Evolutionary conservation across 1,140 invertebrate genomes (phyloP).

Genomic region (Heliconius melpomene): DNA sequence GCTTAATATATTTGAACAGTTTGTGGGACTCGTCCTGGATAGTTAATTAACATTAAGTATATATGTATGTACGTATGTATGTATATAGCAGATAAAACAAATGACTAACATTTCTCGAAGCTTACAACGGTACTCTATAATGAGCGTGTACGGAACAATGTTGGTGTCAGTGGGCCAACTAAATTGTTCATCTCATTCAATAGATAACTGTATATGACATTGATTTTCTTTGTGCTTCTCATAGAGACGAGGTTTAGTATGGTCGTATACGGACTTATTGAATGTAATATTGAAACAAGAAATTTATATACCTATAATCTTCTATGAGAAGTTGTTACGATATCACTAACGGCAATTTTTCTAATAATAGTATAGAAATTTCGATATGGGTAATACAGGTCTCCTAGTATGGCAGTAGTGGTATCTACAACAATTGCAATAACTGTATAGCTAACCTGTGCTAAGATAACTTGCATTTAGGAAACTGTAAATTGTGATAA

Average conservation of each 20-base stretch:
- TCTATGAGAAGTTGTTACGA: background rate
- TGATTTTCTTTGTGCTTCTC: constrained; percentile 37
- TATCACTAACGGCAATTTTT: background rate
- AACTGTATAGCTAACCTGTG: no score
- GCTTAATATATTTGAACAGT: constrained; percentile 33
- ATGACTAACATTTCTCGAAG: constrained; percentile 32
- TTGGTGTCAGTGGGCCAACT: constrained; percentile 68
- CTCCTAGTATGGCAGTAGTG: no score
- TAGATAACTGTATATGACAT: constrained; percentile 65
- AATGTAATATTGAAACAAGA: background rate
- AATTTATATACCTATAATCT: background rate
- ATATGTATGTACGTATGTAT: no score
- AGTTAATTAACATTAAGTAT: constrained; percentile 21
- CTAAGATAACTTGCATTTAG: no score
- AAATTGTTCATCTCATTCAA: constrained; percentile 54
- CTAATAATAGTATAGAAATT: background rate
- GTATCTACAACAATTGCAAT: no score
- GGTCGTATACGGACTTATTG: background rate
- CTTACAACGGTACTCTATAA: constrained; percentile 57
- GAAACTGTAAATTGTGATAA: no score
- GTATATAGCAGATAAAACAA: constrained; percentile 30
- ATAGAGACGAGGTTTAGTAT: background rate
- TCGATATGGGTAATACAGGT: background rate
- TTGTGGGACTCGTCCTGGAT: constrained; percentile 37
- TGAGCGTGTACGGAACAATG: constrained; percentile 55